A percentile compares a stretch with the other conserved stretches of the same genome.
Evolutionary conservation across 2,888 invertebrate genomes (phyloP).

Genomic region (Oscheius sp.): DNA sequence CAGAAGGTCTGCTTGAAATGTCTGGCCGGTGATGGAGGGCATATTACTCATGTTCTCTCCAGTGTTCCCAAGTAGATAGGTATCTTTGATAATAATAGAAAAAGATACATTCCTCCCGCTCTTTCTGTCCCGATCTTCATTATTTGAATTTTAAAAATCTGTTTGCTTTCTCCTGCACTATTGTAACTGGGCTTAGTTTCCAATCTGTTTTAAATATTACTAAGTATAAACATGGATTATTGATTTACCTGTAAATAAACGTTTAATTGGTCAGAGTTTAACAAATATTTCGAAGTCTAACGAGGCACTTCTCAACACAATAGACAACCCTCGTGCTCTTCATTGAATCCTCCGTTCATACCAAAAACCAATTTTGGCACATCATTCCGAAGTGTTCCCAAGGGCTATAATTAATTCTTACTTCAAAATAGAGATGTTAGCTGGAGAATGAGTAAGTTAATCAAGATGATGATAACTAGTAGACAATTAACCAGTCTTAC

Average conservation of each 20-base stretch:
- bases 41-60: constrained; percentile 55
- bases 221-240: background rate
- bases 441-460: too few species aligned
- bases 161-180: background rate
- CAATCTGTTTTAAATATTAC: background rate
- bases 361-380: background rate
- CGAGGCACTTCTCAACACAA: constrained; percentile 7
- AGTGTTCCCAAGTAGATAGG: constrained; percentile 33
- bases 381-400: too few species aligned
- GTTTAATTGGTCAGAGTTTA: constrained; percentile 10
- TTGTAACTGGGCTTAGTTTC: background rate
- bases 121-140: constrained; percentile 11
- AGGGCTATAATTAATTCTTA: too few species aligned
- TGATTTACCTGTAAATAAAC: background rate
- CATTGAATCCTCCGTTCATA: background rate
- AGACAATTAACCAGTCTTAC: too few species aligned
- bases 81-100: background rate
- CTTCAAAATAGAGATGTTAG: too few species aligned
- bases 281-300: background rate
- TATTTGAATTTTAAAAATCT: background rate
- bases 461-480: too few species aligned
- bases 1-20: constrained; percentile 56
- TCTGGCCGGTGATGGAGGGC: constrained; percentile 54
- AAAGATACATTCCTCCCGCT: background rate
- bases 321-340: background rate